Evolutionary conservation across 2,888 invertebrate species (phyloP).

Genomic region (Hecatera dysodea): DNA sequence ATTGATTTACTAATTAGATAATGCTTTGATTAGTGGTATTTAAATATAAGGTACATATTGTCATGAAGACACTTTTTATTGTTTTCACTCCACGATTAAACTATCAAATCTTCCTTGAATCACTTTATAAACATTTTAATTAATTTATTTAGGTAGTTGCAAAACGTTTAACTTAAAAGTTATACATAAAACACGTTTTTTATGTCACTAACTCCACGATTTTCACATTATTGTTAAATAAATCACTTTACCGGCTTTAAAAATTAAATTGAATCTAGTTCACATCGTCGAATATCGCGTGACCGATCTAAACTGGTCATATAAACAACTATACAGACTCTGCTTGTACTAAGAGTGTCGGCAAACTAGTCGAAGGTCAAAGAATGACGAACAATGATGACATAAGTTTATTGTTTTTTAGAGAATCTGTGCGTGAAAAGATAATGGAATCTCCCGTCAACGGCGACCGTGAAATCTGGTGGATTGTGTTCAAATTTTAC

Average conservation of each 20-base stretch:
- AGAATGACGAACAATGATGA: conserved; percentile 40
- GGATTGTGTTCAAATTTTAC: no score
- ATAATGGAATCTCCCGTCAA: conserved; percentile 27
- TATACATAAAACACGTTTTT: neutral
- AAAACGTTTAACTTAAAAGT: no score
- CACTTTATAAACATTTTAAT: neutral
- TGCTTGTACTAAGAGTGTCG: conserved; percentile 15
- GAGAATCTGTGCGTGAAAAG: neutral
- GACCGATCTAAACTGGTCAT: conserved; percentile 1
- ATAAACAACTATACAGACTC: conserved; percentile 15
- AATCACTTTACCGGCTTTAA: neutral
- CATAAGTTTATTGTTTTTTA: conserved; percentile 11
- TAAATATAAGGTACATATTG: neutral
- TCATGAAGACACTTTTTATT: neutral
- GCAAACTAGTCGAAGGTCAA: conserved; percentile 48
- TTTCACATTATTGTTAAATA: neutral
- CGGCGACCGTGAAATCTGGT: no score
- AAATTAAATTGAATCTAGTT: neutral
- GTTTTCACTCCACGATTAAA: neutral
- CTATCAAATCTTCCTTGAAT: neutral
- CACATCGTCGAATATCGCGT: conserved; percentile 1
- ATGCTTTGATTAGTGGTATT: neutral
- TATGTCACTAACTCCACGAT: neutral
- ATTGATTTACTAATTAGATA: no score
- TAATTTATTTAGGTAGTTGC: no score